Evolutionary conservation across 2,113 vertebrate species (phyloP).

Genomic region (Nyctereutes procyonoides): DNA sequence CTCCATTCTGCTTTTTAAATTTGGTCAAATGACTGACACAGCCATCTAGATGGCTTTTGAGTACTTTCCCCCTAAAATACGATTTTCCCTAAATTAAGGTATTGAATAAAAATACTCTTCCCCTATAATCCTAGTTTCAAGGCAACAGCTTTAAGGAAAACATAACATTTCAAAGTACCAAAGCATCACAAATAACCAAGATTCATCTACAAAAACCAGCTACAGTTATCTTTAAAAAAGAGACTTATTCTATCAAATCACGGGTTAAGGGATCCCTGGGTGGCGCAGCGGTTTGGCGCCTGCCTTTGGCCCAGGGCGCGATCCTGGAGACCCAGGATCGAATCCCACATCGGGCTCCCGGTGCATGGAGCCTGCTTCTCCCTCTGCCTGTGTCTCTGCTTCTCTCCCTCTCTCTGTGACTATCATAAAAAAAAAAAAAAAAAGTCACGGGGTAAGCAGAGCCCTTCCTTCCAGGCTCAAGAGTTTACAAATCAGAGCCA

Average conservation of each 20-base stretch:
- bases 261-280: no score
- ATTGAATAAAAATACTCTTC: not conserved
- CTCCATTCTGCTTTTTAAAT: not conserved
- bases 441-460: not conserved
- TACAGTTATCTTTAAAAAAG: not conserved
- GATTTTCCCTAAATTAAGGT: not conserved
- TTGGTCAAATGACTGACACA: not conserved
- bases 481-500: not conserved
- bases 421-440: no score
- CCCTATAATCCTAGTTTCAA: constrained; percentile 4
- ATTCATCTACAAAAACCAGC: not conserved
- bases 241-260: not conserved
- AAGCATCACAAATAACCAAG: not conserved
- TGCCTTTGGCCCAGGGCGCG: no score
- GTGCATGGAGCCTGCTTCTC: no score
- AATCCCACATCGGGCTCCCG: no score
- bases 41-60: not conserved
- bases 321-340: no score
- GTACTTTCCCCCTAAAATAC: not conserved
- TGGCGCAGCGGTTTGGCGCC: no score
- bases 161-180: not conserved
- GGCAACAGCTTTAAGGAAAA: not conserved
- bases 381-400: no score
- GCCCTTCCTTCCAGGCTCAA: not conserved
- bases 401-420: no score